phyloP scores from a whole-genome alignment of 2,888 invertebrate species.

The Choreutis nemorana region DNA sequence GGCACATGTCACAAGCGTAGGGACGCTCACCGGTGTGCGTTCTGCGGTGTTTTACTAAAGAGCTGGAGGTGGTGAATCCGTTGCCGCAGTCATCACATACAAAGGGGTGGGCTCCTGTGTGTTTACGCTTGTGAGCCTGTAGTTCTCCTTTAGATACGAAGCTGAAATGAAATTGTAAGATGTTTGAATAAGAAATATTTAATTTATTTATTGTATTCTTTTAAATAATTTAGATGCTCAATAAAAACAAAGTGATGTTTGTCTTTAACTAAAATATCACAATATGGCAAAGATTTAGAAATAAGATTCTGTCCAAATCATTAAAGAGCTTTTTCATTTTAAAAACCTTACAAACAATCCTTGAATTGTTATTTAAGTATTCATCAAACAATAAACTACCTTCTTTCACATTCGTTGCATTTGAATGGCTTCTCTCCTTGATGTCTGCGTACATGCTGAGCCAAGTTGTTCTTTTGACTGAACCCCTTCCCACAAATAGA shows the following conservation, averaged over 20 bases:
- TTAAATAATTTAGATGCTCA: too few species aligned
- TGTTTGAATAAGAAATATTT: too few species aligned
- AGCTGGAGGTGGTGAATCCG: slow-evolving; percentile 67
- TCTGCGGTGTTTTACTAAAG: slow-evolving; percentile 63
- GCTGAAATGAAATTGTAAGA: too few species aligned
- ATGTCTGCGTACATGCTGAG: slow-evolving; percentile 66
- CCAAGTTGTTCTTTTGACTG: slow-evolving; percentile 67
- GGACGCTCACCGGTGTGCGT: slow-evolving; percentile 69
- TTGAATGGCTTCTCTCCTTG: slow-evolving; percentile 54
- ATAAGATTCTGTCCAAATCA: neutral
- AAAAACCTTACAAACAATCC: neutral
- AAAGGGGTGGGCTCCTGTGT: slow-evolving; percentile 69
- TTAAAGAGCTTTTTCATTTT: neutral
- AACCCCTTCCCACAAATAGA: slow-evolving; percentile 67
- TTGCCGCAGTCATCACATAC: slow-evolving; percentile 62
- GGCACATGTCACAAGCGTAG: slow-evolving; percentile 66
- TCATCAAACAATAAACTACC: slow-evolving; percentile 15
- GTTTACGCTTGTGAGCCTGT: slow-evolving; percentile 62
- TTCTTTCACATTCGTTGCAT: slow-evolving; percentile 49
- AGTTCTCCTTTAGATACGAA: slow-evolving; percentile 63
- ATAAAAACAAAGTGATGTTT: too few species aligned
- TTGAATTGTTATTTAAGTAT: neutral
- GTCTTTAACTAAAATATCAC: too few species aligned
- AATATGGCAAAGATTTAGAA: neutral
- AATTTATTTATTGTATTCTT: too few species aligned